Base-by-base conservation (phyloP, 2,888 invertebrate genomes). In the Eilema griseolum region DNA sequence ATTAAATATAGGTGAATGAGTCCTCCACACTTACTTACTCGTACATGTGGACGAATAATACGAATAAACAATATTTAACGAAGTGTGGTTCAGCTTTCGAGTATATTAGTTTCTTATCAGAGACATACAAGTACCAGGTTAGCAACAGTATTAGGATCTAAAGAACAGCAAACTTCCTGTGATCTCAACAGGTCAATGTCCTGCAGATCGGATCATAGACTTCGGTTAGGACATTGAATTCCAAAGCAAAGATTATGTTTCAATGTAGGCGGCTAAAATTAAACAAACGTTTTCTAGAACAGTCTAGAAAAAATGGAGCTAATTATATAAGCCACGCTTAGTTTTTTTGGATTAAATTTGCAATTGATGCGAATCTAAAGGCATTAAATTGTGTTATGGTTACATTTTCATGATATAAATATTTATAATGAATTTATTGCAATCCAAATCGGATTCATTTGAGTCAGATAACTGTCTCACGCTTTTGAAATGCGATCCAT, bases 131-230 rank as follows among this genome's bases (percentile, higher is more conserved):
- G 20, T 60, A 28, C 28, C 20, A 20, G n/a, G 33, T 20, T 33
- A 61, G n/a, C 12, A 52, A 64, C 28, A n/a, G 64, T 23, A 41
- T 60, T 52, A 52, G 67, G 61, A 67, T 56, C 52, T 33, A 8
- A 8, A 56, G 16, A 67, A 61, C 14, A n/a, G 61, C 23, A 31
- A 26, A 66, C 37, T 57, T 41, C 68, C 16, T 26, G 20, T 69
- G 61, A 64, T 41, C 64, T 64, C 37, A 52, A 60, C 46, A 72
- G 69, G 74, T 80, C 73, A 73, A 72, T 76, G 69, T 64, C 68
- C 69, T 73, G 28, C 59, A 62, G 60, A 46, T 59, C 67, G 69
- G 60, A 72, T 66, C 67, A 67, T 65, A 68, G 61, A 57, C 62
- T 31, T 64, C 61, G 37, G 28, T 66, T 67, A 70, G 11, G 66